phyloP scores from a whole-genome alignment of 2,113 vertebrate species.

The Euleptes europaea region DNA sequence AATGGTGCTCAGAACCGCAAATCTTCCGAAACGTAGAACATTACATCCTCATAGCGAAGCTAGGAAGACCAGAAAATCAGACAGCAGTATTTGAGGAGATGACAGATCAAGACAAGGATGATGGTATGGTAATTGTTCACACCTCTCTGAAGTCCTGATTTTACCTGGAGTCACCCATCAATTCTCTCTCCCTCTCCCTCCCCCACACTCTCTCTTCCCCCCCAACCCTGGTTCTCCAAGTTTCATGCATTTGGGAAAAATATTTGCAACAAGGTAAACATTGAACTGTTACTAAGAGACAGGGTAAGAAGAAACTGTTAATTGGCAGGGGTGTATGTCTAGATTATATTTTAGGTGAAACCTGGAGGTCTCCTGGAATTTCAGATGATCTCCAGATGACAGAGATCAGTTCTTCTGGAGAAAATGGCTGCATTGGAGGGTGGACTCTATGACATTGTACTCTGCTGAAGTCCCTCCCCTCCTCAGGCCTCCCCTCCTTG shows the following conservation, averaged over 20 bases:
- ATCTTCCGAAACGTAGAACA: constrained; percentile 65
- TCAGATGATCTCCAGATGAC: too few relatives aligned
- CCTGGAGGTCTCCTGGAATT: too few relatives aligned
- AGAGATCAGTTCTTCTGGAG: too few relatives aligned
- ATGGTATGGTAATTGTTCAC: constrained; percentile 30
- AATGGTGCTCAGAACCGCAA: not conserved
- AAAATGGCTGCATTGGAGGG: too few relatives aligned
- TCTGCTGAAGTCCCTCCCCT: too few relatives aligned
- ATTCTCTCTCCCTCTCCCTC: too few relatives aligned
- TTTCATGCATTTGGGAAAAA: not conserved
- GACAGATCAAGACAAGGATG: constrained; percentile 59
- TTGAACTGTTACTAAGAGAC: not conserved
- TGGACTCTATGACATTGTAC: too few relatives aligned
- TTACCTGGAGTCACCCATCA: too few relatives aligned
- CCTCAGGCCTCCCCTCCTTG: too few relatives aligned
- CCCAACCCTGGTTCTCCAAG: not conserved
- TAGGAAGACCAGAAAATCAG: not conserved
- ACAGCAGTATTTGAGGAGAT: constrained; percentile 63
- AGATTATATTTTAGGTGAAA: not conserved
- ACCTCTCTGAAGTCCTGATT: not conserved
- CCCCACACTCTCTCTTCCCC: too few relatives aligned
- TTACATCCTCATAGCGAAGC: constrained; percentile 67
- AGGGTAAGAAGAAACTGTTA: not conserved
- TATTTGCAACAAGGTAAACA: not conserved
- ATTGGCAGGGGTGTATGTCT: not conserved